A percentile compares a stretch with the other conserved stretches of the same genome.
phyloP scores from a whole-genome alignment of 2,888 invertebrate genomes.

The Nematopogon swammerdamellus region DNA sequence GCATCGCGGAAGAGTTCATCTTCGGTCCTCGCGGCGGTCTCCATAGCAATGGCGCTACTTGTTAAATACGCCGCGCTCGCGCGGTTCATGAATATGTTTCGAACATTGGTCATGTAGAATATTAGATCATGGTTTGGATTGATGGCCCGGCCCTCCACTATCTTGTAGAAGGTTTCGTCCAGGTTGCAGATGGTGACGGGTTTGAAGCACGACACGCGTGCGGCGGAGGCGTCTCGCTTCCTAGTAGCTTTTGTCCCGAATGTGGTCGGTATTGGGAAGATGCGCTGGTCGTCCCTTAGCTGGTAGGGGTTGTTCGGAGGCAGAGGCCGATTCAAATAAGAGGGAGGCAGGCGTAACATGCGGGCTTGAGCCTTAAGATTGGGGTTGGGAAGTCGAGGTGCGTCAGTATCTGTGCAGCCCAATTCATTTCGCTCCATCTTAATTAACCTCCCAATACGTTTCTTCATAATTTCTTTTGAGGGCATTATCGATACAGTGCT shows the following conservation, averaged over 20 bases:
- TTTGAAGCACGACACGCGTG: slow-evolving; percentile 6
- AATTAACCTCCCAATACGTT: background rate
- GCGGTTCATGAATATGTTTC: slow-evolving; percentile 17
- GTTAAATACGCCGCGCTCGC: slow-evolving; percentile 18
- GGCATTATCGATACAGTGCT: too few species aligned
- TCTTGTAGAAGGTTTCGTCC: slow-evolving; percentile 19
- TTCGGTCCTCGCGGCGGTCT: background rate
- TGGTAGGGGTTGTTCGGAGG: background rate
- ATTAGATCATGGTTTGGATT: slow-evolving; percentile 15
- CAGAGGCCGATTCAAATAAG: background rate
- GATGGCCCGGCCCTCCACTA: slow-evolving; percentile 20
- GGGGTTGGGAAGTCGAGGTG: background rate
- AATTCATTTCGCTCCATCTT: background rate
- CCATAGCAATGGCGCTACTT: slow-evolving; percentile 14
- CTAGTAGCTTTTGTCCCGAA: background rate
- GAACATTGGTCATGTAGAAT: slow-evolving; percentile 17
- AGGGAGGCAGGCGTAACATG: background rate
- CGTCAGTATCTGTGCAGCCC: background rate
- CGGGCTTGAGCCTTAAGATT: background rate
- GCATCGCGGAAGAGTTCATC: background rate
- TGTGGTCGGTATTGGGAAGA: background rate
- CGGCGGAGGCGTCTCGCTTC: background rate
- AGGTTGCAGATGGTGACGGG: slow-evolving; percentile 18
- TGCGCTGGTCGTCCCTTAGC: background rate
- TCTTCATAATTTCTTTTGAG: too few species aligned